Evolutionary conservation across 2,888 invertebrate species (phyloP), one percentile per base, ranked within the genome.

Genomic region (Dyspetes luteomarginatus): DNA sequence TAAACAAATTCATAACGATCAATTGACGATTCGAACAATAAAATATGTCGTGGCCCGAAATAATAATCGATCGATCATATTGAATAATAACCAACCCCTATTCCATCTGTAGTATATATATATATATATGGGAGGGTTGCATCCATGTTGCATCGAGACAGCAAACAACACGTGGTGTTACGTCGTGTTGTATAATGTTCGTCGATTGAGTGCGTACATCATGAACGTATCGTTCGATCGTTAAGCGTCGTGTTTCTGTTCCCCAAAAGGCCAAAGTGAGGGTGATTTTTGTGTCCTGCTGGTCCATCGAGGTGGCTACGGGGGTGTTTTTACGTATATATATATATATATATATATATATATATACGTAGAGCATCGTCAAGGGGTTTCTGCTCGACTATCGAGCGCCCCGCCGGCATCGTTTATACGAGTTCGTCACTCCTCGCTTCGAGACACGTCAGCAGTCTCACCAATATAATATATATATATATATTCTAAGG

Each of bases 141-240:
- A 86, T 86, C 85, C 55, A 52, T 60, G 75, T 79, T 67, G 58
- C 50, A 24, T 65, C 55, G 48, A 60, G 60, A 41, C 22, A 24
- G 65, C 55, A 65, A 85, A 86, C 85, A 85, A 86, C 82, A 83
- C 82, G 74, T 52, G 72, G 69, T 84, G 85, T 83, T 76, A 75
- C 80, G 43, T 62, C 36, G 43, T 60, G 77, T 68, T 56, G 81
- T 81, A n/a, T n/a, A 73, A 72, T 55, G 72, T 76, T 55, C 65
- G 73, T 73, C 73, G 77, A 77, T 81, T 56, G 56, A 73, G 67
- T 81, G 77, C 56, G 77, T 69, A 77, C 76, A 72, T 52, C 58
- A 48, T 62, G 68, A 73, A 77, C 77, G 64, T 81, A 81, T 77
- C 81, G 73, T 58, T 24, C 77, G 81, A 81, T 81, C 81, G 81